phyloP scores from a whole-genome alignment of 2,888 invertebrate species.

The Platycheirus albimanus region DNA sequence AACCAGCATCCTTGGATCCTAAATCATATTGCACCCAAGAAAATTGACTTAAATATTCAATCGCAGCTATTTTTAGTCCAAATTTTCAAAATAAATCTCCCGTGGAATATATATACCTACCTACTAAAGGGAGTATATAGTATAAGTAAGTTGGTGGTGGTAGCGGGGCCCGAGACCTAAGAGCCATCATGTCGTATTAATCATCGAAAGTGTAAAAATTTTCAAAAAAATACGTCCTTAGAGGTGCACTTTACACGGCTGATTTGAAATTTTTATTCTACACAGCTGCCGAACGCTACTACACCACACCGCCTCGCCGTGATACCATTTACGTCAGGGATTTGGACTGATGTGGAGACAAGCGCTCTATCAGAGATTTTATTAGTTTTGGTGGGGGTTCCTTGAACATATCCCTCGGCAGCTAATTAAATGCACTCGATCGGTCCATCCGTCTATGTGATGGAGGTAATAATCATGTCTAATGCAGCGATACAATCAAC shows the following conservation, averaged over 20 bases:
- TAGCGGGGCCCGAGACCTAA: slow-evolving; percentile 34
- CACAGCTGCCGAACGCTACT: slow-evolving; percentile 78
- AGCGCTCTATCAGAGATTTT: slow-evolving; percentile 50
- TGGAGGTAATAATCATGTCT: slow-evolving; percentile 73
- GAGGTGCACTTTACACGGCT: slow-evolving; percentile 80
- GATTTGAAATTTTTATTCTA: slow-evolving; percentile 80
- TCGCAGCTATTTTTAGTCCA: slow-evolving; percentile 53
- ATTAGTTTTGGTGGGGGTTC: slow-evolving; percentile 52
- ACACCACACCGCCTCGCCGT: too few relatives aligned
- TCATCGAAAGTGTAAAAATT: slow-evolving; percentile 74
- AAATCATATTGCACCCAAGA: slow-evolving; percentile 69
- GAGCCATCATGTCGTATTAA: slow-evolving; percentile 70
- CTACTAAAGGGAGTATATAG: too few relatives aligned
- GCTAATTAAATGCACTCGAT: slow-evolving; percentile 70
- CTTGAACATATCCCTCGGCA: slow-evolving; percentile 65
- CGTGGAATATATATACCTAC: slow-evolving; percentile 55
- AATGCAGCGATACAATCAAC: slow-evolving; percentile 71
- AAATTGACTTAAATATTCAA: slow-evolving; percentile 57
- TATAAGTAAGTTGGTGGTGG: too few relatives aligned
- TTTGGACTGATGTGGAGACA: slow-evolving; percentile 23
- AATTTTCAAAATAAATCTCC: slow-evolving; percentile 67
- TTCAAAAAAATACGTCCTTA: slow-evolving; percentile 63
- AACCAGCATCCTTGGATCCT: slow-evolving; percentile 65
- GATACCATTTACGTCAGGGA: slow-evolving; percentile 34
- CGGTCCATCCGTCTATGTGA: slow-evolving; percentile 67